phyloP scores from a whole-genome alignment of 2,113 vertebrate species.

The Cyprinus carpio region DNA sequence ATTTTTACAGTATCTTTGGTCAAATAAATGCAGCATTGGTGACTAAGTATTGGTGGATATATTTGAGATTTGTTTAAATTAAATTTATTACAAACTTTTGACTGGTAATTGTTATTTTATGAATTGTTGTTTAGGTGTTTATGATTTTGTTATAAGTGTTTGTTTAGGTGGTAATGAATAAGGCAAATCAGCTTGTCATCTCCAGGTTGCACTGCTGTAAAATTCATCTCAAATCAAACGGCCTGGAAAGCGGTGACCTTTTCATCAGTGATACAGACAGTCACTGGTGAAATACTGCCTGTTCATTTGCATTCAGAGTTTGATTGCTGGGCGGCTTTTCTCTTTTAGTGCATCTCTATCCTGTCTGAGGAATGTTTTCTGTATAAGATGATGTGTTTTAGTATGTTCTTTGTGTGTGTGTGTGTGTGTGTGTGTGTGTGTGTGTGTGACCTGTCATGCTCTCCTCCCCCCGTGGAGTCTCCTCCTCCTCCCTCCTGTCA shows the following conservation, averaged over 20 bases:
- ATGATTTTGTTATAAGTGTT: no score
- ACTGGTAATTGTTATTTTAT: no score
- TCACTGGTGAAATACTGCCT: background rate
- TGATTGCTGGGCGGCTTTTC: background rate
- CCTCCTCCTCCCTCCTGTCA: background rate
- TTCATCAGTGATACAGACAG: background rate
- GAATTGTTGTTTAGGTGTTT: no score
- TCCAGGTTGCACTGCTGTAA: background rate
- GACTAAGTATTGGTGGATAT: no score
- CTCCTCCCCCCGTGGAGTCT: slow-evolving; percentile 57
- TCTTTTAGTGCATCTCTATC: background rate
- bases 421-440: background rate
- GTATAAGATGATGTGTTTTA: background rate
- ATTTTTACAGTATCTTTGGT: no score
- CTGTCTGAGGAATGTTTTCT: background rate
- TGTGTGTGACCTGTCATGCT: background rate
- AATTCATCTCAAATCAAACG: background rate
- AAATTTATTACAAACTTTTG: no score
- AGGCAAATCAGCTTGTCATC: background rate
- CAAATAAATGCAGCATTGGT: no score
- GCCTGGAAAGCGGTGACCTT: slow-evolving; percentile 10
- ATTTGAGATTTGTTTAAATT: no score
- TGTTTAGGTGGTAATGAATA: no score
- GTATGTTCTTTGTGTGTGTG: background rate
- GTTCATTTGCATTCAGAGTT: background rate